phyloP scores from a whole-genome alignment of 2,113 vertebrate genomes.

The Caretta caretta region DNA sequence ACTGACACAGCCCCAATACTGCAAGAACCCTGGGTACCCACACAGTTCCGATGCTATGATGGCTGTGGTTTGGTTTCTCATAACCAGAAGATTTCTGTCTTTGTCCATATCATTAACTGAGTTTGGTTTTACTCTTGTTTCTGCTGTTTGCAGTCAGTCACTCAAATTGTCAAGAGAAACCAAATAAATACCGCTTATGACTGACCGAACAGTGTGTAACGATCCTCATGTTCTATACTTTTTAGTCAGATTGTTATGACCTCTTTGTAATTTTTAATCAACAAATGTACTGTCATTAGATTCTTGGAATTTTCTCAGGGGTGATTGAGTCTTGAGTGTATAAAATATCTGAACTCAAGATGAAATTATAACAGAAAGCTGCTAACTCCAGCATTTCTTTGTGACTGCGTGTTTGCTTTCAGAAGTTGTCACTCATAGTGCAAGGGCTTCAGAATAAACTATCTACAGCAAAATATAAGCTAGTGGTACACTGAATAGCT shows the following conservation, averaged over 20 bases:
- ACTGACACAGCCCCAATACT: background rate
- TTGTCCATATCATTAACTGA: slow-evolving; percentile 25
- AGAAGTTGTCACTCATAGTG: background rate
- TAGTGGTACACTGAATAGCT: background rate
- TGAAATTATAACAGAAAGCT: slow-evolving; percentile 23
- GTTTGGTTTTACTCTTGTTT: slow-evolving; percentile 13
- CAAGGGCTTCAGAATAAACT: background rate
- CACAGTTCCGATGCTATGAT: background rate
- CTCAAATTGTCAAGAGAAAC: background rate
- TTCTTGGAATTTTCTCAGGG: slow-evolving; percentile 33
- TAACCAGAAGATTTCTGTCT: background rate
- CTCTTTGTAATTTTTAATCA: slow-evolving; percentile 49
- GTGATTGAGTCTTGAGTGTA: slow-evolving; percentile 22
- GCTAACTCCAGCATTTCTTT: slow-evolving; percentile 4
- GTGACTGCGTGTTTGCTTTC: background rate
- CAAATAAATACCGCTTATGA: slow-evolving; percentile 10
- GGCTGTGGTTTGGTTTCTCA: background rate
- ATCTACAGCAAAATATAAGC: background rate
- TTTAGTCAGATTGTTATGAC: slow-evolving; percentile 14
- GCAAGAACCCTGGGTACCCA: background rate
- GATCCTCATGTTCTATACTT: slow-evolving; percentile 9
- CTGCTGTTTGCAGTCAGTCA: slow-evolving; percentile 29
- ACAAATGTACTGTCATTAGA: slow-evolving; percentile 16
- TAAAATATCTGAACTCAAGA: slow-evolving; percentile 14
- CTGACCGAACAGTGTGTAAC: background rate